A percentile compares a stretch with the other conserved stretches of the same genome.
phyloP scores from a whole-genome alignment of 1,140 invertebrate genomes.

The Stenopsyche tienmushanensis region DNA sequence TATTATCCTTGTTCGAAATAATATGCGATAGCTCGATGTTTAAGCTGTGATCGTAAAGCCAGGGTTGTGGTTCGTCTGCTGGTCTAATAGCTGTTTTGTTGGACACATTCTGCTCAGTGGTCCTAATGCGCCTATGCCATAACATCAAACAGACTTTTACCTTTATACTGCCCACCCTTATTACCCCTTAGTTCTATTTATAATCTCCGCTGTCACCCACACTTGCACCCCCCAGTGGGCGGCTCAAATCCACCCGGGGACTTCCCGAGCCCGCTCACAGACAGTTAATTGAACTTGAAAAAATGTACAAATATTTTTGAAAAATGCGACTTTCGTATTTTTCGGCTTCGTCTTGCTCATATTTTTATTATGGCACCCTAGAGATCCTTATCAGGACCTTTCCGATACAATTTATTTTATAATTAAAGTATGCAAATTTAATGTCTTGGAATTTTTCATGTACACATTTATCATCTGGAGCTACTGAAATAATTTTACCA shows the following conservation, averaged over 20 bases:
- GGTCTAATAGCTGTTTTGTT: slow-evolving; percentile 9
- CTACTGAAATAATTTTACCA: too few species aligned
- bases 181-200: background rate
- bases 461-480: too few species aligned
- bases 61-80: too few species aligned
- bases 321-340: background rate
- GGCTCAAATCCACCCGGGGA: background rate
- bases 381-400: too few species aligned
- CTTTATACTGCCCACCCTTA: background rate
- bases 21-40: too few species aligned
- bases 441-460: too few species aligned
- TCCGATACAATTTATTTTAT: too few species aligned
- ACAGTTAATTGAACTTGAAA: slow-evolving; percentile 11
- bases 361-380: too few species aligned
- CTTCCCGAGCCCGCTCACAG: background rate
- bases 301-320: background rate
- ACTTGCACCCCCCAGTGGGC: background rate
- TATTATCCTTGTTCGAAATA: too few species aligned
- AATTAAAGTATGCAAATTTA: too few species aligned
- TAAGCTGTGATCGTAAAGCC: too few species aligned
- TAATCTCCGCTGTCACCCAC: background rate
- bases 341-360: too few species aligned
- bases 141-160: slow-evolving; percentile 1
- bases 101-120: background rate
- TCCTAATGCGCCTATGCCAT: background rate